These are phyloP conservation scores for Cephus runcator DNA, from an alignment of 2,888 invertebrate species.

Conservation along the genomic window DNA sequence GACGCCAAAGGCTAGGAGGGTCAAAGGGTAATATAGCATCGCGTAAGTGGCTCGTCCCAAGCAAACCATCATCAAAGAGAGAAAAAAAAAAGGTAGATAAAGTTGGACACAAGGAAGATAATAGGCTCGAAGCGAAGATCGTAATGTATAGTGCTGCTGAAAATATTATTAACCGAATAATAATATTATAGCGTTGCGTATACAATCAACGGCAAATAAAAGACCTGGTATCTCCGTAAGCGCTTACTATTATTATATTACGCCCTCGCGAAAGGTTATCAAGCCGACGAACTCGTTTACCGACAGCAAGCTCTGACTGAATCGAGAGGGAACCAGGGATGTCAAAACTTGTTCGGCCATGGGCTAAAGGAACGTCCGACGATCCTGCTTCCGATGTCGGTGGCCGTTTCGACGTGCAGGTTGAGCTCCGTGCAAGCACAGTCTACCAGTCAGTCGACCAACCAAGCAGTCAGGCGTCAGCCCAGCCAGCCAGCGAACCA, in stretches of 20 bases:
- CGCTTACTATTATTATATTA: neutral
- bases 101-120: neutral
- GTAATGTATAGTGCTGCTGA: neutral
- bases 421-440: neutral
- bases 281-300: conserved; percentile 34
- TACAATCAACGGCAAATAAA: neutral
- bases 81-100: neutral
- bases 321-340: neutral
- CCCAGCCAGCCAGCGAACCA: neutral
- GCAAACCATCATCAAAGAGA: neutral
- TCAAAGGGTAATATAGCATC: neutral
- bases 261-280: conserved; percentile 27
- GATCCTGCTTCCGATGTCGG: neutral
- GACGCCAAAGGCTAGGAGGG: neutral
- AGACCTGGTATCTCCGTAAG: neutral
- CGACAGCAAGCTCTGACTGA: conserved; percentile 25
- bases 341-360: neutral
- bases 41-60: neutral
- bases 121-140: neutral
- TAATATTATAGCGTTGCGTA: neutral
- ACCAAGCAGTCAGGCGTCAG: neutral
- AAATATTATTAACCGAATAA: neutral
- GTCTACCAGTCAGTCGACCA: neutral
- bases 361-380: neutral
- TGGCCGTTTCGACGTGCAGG: neutral